Conservation (phyloP, 2,113 vertebrate species). For the Spizaetus ornatus region DNA sequence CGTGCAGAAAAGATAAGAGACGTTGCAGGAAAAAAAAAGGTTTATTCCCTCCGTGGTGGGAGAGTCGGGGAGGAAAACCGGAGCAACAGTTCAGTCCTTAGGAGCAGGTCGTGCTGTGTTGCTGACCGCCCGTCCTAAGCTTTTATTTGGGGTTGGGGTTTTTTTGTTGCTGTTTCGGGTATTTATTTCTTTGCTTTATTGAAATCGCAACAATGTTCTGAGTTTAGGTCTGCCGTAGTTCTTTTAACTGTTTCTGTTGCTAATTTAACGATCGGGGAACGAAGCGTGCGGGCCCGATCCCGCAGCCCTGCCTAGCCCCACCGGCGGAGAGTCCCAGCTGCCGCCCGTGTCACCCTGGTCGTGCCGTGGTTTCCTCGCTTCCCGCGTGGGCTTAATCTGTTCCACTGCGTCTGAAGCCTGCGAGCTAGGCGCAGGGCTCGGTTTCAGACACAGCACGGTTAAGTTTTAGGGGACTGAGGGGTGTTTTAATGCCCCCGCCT, state of each 20-base stretch:
- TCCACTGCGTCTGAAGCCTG: background rate
- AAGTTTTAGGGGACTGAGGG: background rate
- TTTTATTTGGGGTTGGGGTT: too few species aligned
- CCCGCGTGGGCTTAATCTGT: background rate
- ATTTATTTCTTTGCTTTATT: background rate
- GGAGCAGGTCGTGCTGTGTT: too few species aligned
- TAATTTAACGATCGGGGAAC: fast-evolving
- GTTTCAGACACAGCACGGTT: background rate
- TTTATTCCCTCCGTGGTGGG: background rate
- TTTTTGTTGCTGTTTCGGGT: too few species aligned
- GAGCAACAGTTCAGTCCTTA: background rate
- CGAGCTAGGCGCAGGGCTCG: background rate
- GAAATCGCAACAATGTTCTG: background rate
- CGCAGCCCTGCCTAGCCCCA: background rate
- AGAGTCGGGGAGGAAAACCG: background rate
- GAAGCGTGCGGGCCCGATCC: background rate
- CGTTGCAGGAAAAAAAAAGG: background rate
- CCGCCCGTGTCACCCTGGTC: background rate
- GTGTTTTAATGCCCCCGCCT: fast-evolving
- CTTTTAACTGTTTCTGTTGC: background rate
- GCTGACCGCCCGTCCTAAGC: background rate
- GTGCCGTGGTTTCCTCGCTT: background rate
- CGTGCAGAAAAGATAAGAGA: background rate
- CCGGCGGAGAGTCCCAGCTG: background rate
- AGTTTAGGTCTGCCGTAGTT: background rate